phyloP scores from a whole-genome alignment of 2,113 vertebrate species.

The Lycocorax pyrrhopterus region DNA sequence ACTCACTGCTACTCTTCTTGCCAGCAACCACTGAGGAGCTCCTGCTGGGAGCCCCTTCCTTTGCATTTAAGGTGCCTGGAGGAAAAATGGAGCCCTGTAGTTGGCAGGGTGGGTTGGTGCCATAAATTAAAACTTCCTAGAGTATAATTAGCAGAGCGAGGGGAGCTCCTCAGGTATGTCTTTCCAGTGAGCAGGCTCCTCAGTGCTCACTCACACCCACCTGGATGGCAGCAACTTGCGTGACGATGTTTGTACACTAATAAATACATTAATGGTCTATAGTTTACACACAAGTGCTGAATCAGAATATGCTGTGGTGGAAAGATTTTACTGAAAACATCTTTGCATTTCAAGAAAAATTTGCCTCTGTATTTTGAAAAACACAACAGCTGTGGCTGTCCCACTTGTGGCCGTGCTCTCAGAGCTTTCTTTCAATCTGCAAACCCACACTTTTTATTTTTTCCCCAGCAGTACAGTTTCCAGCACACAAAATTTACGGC shows the following conservation, averaged over 20 bases:
- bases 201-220: background rate
- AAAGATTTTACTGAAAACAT: background rate
- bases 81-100: background rate
- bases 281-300: background rate
- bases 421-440: background rate
- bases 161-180: background rate
- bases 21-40: background rate
- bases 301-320: background rate
- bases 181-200: background rate
- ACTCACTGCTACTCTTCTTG: background rate
- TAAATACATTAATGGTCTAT: background rate
- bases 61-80: background rate
- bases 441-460: background rate
- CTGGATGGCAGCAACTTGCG: rapidly evolving
- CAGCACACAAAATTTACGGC: background rate
- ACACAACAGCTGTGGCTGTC: background rate
- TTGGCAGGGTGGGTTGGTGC: background rate
- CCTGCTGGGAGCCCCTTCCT: background rate
- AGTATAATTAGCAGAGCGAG: background rate
- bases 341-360: background rate
- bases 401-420: background rate
- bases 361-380: background rate
- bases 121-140: background rate
- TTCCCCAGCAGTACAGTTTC: background rate
- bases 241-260: background rate